phyloP scores from a whole-genome alignment of 2,888 invertebrate species.

The Lacanobia oleracea region DNA sequence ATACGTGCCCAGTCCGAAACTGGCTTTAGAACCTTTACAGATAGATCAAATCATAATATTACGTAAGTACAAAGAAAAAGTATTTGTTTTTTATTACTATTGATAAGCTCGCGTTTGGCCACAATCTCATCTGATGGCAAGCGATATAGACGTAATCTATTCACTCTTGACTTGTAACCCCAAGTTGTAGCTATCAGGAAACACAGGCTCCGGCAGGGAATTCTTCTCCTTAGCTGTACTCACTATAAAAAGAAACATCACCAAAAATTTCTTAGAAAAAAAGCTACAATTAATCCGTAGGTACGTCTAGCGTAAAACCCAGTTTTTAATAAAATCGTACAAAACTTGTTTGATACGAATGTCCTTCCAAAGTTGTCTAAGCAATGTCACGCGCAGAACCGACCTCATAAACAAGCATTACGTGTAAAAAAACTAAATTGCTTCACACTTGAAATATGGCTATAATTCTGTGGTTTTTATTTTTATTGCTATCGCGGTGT shows the following conservation, averaged over 20 bases:
- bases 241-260: neutral
- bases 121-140: too few relatives aligned
- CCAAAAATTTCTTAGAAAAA: neutral
- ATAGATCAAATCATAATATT: too few relatives aligned
- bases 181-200: too few relatives aligned
- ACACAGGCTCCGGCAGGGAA: too few relatives aligned
- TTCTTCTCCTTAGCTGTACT: too few relatives aligned
- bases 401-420: constrained; percentile 50
- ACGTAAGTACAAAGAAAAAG: too few relatives aligned
- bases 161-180: too few relatives aligned
- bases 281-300: neutral
- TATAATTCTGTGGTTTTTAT: constrained; percentile 42
- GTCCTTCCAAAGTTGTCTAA: constrained; percentile 44
- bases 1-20: neutral
- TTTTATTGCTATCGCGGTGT: constrained; percentile 35
- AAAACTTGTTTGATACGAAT: constrained; percentile 42
- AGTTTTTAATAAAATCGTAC: constrained; percentile 1
- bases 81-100: too few relatives aligned
- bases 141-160: too few relatives aligned
- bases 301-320: neutral
- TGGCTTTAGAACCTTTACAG: too few relatives aligned
- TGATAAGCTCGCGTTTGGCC: too few relatives aligned
- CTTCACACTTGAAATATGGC: constrained; percentile 52
- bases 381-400: constrained; percentile 29
- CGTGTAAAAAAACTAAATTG: constrained; percentile 52